phyloP scores from a whole-genome alignment of 1,140 invertebrate genomes.

The Aporrectodea caliginosa region DNA sequence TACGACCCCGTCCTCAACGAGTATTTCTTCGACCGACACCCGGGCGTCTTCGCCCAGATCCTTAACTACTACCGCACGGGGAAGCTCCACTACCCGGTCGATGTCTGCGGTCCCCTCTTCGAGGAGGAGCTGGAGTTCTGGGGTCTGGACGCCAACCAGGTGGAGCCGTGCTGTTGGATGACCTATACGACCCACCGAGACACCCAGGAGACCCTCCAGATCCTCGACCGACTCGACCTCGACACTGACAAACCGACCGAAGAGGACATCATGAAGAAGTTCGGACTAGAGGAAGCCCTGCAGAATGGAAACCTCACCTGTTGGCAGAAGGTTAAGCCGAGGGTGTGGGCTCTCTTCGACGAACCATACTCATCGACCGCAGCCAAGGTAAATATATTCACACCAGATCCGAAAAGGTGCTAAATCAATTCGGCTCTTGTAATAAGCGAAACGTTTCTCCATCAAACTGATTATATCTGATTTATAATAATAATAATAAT shows the following conservation, averaged over 20 bases:
- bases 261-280: constrained; percentile 33
- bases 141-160: constrained; percentile 60
- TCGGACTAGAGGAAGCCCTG: constrained; percentile 29
- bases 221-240: constrained; percentile 34
- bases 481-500: too few relatives aligned
- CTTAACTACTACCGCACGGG: constrained; percentile 87
- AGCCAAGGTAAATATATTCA: constrained; percentile 43
- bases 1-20: constrained; percentile 95
- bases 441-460: too few relatives aligned
- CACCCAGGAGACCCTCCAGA: constrained; percentile 59
- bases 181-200: constrained; percentile 95
- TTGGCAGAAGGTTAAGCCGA: constrained; percentile 32
- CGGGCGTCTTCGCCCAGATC: constrained; percentile 93
- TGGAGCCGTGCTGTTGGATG: constrained; percentile 97
- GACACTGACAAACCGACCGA: constrained; percentile 31
- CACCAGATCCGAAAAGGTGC: too few relatives aligned
- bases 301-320: constrained; percentile 17
- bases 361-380: constrained; percentile 32
- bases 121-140: constrained; percentile 69
- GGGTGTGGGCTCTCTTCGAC: constrained; percentile 61
- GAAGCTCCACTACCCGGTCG: constrained; percentile 95
- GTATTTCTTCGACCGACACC: constrained; percentile 98
- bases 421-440: too few relatives aligned
- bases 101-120: constrained; percentile 95
- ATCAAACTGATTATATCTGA: too few relatives aligned